Evolutionary conservation across 1,140 invertebrate species (phyloP).

Genomic region (Manduca sexta): DNA sequence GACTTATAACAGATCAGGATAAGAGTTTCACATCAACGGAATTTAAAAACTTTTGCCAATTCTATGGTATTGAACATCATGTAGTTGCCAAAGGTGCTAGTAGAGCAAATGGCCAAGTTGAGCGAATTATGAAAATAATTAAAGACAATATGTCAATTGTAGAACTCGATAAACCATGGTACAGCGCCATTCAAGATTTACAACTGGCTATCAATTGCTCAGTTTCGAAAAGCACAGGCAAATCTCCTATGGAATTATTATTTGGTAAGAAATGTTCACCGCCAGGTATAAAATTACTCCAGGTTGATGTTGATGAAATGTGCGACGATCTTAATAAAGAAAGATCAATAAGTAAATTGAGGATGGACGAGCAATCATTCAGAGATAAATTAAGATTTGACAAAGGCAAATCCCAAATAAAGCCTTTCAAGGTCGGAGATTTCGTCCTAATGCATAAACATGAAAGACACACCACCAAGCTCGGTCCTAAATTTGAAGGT

Average conservation of each 20-base stretch:
- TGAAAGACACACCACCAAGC: constrained; percentile 25
- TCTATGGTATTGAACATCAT: constrained; percentile 12
- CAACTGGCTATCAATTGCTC: constrained; percentile 17
- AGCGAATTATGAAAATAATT: constrained; percentile 28
- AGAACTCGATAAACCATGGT: constrained; percentile 12
- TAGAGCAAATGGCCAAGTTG: constrained; percentile 30
- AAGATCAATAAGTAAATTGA: constrained; percentile 11
- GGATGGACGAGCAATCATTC: constrained; percentile 24
- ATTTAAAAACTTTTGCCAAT: constrained; percentile 12
- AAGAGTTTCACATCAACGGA: constrained; percentile 7
- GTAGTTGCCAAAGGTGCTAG: constrained; percentile 19
- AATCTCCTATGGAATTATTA: constrained; percentile 26
- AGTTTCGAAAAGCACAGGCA: constrained; percentile 19
- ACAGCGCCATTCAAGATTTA: constrained; percentile 11
- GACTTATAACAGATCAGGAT: constrained; percentile 16
- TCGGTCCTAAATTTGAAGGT: constrained; percentile 23
- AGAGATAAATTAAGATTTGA: constrained; percentile 24
- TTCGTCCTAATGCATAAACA: constrained; percentile 26
- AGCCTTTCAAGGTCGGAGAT: constrained; percentile 23
- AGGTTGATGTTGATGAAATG: constrained; percentile 19
- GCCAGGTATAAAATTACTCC: constrained; percentile 17
- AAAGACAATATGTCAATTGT: constrained; percentile 21
- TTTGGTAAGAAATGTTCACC: constrained; percentile 24
- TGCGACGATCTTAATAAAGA: constrained; percentile 4
- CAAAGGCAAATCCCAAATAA: constrained; percentile 21